Percentiles rank a stretch among this genome's conserved stretches.
Evolutionary conservation across 2,797 vertebrate genomes (phyloP).

Genomic region (Semotilus atromaculatus): DNA sequence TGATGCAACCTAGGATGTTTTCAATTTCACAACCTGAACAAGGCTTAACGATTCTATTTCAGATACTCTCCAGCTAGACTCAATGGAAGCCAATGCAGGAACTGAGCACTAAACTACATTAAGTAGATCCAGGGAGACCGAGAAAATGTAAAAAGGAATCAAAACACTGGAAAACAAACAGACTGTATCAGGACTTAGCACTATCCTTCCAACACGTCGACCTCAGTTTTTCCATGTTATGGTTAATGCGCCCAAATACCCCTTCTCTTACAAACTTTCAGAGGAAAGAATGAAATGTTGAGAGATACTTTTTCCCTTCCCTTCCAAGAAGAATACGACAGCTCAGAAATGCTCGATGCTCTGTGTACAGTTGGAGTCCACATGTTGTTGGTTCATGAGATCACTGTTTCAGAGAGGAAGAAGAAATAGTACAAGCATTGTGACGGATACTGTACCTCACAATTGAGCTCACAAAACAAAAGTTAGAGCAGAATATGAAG

Average conservation of each 20-base stretch:
- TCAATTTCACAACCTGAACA: conserved; percentile 54
- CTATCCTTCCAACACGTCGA: conserved; percentile 56
- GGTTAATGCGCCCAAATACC: conserved; percentile 65
- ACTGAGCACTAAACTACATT: conserved; percentile 52
- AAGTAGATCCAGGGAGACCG: conserved; percentile 59
- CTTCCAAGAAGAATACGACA: conserved; percentile 9
- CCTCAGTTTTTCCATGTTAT: conserved; percentile 79
- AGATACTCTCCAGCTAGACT: conserved; percentile 41
- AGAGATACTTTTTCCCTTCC: conserved; percentile 13
- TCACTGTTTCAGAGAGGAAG: conserved; percentile 73
- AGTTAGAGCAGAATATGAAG: conserved; percentile 15
- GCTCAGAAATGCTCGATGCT: conserved; percentile 43
- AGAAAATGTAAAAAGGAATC: conserved; percentile 44
- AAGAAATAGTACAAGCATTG: conserved; percentile 66
- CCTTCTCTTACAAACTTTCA: conserved; percentile 48
- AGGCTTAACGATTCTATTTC: conserved; percentile 40
- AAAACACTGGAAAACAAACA: conserved; percentile 61
- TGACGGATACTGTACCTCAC: conserved; percentile 32
- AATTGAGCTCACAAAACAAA: conserved; percentile 55
- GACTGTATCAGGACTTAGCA: conserved; percentile 72
- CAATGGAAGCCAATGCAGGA: conserved; percentile 48
- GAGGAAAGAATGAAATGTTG: conserved; percentile 43
- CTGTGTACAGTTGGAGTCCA: conserved; percentile 74
- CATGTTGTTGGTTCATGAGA: conserved; percentile 75
- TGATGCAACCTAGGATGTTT: conserved; percentile 63